phyloP scores from a whole-genome alignment of 2,888 invertebrate species.

The Netelia inedita region DNA sequence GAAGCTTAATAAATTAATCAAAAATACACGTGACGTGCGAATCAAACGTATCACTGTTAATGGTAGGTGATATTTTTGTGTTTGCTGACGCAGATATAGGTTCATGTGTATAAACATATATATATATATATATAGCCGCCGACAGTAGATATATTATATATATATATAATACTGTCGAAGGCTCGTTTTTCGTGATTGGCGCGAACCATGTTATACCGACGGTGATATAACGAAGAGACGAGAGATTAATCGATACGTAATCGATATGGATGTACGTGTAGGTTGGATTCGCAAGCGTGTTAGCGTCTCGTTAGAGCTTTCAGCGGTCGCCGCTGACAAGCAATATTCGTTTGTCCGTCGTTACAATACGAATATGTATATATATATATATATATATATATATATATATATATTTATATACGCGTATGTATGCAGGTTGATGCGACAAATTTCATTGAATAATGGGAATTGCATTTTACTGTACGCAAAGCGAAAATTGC shows the following conservation, averaged over 20 bases:
- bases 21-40: background rate
- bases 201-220: slow-evolving; percentile 47
- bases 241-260: slow-evolving; percentile 61
- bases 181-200: slow-evolving; percentile 50
- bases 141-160: background rate
- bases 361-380: background rate
- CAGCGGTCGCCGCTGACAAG: slow-evolving; percentile 42
- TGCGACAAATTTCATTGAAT: slow-evolving; percentile 45
- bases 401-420: background rate
- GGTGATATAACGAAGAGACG: slow-evolving; percentile 52
- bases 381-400: background rate
- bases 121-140: background rate
- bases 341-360: slow-evolving; percentile 48
- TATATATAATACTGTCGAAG: background rate
- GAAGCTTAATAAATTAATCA: background rate
- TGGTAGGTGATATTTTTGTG: background rate
- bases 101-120: background rate
- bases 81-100: background rate
- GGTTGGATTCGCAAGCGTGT: slow-evolving; percentile 4
- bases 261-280: slow-evolving; percentile 22
- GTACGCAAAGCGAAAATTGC: slow-evolving; percentile 40
- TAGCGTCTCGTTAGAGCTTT: slow-evolving; percentile 44
- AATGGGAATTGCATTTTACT: slow-evolving; percentile 34
- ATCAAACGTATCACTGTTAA: background rate
- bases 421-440: background rate